phyloP scores from a whole-genome alignment of 2,888 invertebrate genomes.

The Ctena decussata region DNA sequence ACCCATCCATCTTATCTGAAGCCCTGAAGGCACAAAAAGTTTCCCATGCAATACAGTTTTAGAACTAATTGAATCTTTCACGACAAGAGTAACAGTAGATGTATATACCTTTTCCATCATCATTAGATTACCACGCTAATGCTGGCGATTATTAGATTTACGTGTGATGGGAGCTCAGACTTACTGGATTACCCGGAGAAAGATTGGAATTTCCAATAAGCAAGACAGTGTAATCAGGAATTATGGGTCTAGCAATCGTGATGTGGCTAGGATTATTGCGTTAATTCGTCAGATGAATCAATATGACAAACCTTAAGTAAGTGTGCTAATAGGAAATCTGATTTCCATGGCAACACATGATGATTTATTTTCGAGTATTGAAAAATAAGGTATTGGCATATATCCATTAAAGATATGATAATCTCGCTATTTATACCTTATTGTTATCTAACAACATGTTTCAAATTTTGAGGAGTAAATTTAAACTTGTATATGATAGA shows the following conservation, averaged over 20 bases:
- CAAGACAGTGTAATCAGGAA: conserved; percentile 15
- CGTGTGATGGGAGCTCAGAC: conserved; percentile 8
- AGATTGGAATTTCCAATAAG: conserved; percentile 52
- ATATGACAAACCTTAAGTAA: conserved; percentile 51
- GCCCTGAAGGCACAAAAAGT: too few species aligned
- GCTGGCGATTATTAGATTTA: conserved; percentile 52
- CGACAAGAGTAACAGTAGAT: neutral
- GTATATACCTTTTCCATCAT: conserved; percentile 14
- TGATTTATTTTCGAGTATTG: conserved; percentile 8
- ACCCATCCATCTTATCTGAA: too few species aligned
- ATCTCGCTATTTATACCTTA: neutral
- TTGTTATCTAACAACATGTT: conserved; percentile 3
- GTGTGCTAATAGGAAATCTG: conserved; percentile 54
- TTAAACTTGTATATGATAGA: too few species aligned
- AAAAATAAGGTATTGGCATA: conserved; percentile 12
- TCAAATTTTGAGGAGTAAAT: neutral
- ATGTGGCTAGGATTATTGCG: conserved; percentile 48
- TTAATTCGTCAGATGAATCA: conserved; percentile 67
- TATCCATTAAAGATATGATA: conserved; percentile 8
- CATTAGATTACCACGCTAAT: conserved; percentile 48
- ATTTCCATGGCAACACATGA: conserved; percentile 63
- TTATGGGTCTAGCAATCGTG: conserved; percentile 15
- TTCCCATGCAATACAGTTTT: too few species aligned
- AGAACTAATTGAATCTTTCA: neutral
- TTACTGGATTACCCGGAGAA: conserved; percentile 36